Percentiles rank a stretch among this genome's conserved stretches.
Conservation (phyloP, 2,113 vertebrate genomes). For the Bubo blakistoni region DNA sequence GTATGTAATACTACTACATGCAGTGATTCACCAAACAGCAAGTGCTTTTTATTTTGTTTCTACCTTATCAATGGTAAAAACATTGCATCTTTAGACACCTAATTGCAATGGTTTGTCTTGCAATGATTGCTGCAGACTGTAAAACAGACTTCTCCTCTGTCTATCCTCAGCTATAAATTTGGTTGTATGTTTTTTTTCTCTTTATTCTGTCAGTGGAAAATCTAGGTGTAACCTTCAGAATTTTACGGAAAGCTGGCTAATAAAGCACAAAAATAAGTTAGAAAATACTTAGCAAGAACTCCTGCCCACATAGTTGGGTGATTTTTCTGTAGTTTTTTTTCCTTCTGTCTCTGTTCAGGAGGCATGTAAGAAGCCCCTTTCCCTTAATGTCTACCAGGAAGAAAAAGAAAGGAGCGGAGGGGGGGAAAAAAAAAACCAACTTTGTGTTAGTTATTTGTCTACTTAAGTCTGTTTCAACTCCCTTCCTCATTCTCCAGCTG, state of each 20-base stretch:
- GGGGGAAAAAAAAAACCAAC: too few species aligned
- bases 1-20: background rate
- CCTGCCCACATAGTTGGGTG: fast-evolving
- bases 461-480: background rate
- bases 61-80: background rate
- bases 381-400: background rate
- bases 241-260: background rate
- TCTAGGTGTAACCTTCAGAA: background rate
- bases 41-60: background rate
- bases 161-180: background rate
- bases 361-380: background rate
- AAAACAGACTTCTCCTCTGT: background rate
- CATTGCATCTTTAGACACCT: background rate
- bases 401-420: background rate
- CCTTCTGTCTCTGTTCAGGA: background rate
- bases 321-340: background rate
- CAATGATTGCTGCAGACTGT: background rate
- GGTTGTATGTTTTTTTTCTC: background rate
- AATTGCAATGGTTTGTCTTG: background rate
- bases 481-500: background rate
- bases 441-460: background rate
- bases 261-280: background rate
- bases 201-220: background rate
- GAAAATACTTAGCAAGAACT: background rate
- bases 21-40: background rate